These are phyloP conservation scores for Metallyticus violacea DNA, from an alignment of 2,888 invertebrate genomes.

Conservation along the genomic window DNA sequence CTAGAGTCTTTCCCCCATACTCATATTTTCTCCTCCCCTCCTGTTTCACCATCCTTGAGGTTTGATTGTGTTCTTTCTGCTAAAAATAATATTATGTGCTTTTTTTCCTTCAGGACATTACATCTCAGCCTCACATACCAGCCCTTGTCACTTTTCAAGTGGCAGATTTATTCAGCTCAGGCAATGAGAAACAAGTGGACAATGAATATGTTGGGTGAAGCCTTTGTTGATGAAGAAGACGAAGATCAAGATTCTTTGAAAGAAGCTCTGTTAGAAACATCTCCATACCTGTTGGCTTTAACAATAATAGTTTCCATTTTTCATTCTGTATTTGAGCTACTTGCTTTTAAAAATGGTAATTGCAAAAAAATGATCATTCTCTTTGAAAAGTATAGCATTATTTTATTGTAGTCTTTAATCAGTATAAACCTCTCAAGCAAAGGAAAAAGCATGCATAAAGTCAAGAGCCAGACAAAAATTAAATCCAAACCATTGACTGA, in stretches of 20 bases:
- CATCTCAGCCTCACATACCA: constrained; percentile 74
- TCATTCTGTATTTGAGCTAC: constrained; percentile 95
- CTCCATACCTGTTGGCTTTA: constrained; percentile 87
- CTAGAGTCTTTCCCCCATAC: not conserved
- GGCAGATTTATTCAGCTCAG: constrained; percentile 98
- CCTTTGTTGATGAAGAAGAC: constrained; percentile 74
- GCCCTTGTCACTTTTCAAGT: constrained; percentile 93
- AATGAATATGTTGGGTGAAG: constrained; percentile 61
- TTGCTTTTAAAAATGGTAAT: constrained; percentile 96
- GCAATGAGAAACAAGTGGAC: constrained; percentile 85
- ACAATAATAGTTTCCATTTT: constrained; percentile 91
- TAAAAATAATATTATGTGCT: not conserved
- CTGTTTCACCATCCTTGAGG: not conserved
- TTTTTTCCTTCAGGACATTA: constrained; percentile 45
- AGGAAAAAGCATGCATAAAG: no score
- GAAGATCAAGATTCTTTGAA: constrained; percentile 88
- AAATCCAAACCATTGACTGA: no score
- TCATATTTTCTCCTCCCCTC: not conserved
- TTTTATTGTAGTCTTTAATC: no score
- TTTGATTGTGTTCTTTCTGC: no score
- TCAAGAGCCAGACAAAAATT: no score
- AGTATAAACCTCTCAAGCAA: no score
- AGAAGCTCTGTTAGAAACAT: constrained; percentile 94
- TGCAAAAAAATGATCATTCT: not conserved
- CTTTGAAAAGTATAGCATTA: no score